A percentile compares a stretch with the other conserved stretches of the same genome.
Conservation (phyloP, 2,797 vertebrate species). For the Clamator glandarius region DNA sequence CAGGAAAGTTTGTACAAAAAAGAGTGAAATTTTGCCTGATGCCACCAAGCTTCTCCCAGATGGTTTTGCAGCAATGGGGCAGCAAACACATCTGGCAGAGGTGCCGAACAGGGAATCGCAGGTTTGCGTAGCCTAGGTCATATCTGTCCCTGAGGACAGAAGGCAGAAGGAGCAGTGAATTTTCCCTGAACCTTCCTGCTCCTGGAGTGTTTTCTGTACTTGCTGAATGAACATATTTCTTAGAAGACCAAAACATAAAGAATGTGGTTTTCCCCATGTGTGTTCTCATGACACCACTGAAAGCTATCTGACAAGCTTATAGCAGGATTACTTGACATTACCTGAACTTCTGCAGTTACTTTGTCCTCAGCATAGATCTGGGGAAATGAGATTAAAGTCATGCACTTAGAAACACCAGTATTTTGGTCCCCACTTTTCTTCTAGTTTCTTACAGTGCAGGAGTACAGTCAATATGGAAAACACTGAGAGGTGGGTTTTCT, state of each 20-base stretch:
- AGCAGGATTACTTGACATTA: not conserved
- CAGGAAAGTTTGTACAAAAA: not conserved
- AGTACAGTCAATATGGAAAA: not conserved
- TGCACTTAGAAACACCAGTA: not conserved
- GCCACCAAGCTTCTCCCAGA: not conserved
- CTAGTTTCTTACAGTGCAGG: not conserved
- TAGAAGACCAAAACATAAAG: not conserved
- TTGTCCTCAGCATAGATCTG: not conserved
- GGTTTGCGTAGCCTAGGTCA: not conserved
- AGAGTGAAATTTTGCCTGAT: not conserved
- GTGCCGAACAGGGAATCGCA: not conserved
- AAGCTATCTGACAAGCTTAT: not conserved
- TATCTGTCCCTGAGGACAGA: not conserved
- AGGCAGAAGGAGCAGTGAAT: not conserved
- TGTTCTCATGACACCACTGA: not conserved
- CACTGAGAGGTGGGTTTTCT: not conserved
- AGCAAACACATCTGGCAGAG: not conserved
- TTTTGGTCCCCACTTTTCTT: not conserved
- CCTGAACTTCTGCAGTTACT: not conserved
- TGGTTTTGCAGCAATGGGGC: not conserved
- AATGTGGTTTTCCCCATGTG: not conserved
- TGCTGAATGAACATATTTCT: rapidly evolving
- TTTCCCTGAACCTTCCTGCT: not conserved
- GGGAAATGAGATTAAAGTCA: not conserved
- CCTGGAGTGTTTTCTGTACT: rapidly evolving